These are phyloP conservation scores for Hemibagrus guttatus DNA, from an alignment of 2,797 vertebrate genomes.

Conservation along the genomic window DNA sequence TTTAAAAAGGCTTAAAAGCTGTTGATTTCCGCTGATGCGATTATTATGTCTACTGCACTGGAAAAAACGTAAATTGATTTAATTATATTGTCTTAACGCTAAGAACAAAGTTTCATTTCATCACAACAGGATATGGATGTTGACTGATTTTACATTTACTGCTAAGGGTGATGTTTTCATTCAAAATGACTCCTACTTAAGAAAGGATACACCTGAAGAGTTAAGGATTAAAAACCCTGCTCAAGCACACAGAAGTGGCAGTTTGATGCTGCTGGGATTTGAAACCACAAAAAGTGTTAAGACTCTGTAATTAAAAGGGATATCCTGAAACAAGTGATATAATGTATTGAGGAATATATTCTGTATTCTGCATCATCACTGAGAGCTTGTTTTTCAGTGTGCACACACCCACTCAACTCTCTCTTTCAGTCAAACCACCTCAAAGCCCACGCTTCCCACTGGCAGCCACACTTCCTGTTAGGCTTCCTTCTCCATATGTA, in stretches of 20 bases:
- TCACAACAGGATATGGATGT: not conserved
- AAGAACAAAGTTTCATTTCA: not conserved
- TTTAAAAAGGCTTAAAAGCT: conserved; percentile 37
- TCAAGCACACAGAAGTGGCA: not conserved
- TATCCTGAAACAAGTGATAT: no score
- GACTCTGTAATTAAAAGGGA: not conserved
- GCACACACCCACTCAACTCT: conserved; percentile 31
- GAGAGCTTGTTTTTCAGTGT: conserved; percentile 28
- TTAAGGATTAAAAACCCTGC: not conserved
- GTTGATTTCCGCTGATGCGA: not conserved
- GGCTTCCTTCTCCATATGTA: conserved; percentile 15
- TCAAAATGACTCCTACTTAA: not conserved
- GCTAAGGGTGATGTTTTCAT: not conserved
- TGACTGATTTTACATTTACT: not conserved
- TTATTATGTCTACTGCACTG: not conserved
- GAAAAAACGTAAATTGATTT: not conserved
- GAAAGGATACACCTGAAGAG: not conserved
- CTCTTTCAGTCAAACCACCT: conserved; percentile 42
- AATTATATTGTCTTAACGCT: not conserved
- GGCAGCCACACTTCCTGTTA: conserved; percentile 46
- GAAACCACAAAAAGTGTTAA: not conserved
- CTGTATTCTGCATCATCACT: not conserved
- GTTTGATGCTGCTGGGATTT: not conserved
- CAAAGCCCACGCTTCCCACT: conserved; percentile 44
- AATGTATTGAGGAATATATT: not conserved